Percentiles rank a stretch among this genome's conserved stretches.
These are phyloP conservation scores for Urocolius indicus DNA, from an alignment of 2,113 vertebrate genomes.

Conservation along the genomic window DNA sequence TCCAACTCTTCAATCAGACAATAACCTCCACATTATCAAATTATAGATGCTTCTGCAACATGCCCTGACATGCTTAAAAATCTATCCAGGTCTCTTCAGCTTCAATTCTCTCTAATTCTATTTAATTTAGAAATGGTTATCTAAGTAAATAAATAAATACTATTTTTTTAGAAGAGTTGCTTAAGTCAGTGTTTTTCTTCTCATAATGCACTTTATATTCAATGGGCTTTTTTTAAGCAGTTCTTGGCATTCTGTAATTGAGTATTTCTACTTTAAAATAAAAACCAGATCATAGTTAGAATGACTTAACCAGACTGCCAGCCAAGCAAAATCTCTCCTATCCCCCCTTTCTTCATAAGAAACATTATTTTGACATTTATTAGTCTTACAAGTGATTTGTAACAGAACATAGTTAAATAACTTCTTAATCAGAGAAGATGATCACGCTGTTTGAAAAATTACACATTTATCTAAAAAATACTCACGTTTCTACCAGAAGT, in stretches of 20 bases:
- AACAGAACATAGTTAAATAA: neutral
- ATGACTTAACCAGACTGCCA: accelerated
- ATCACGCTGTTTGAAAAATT: neutral
- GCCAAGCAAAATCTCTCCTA: neutral
- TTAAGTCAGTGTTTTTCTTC: neutral
- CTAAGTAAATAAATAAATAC: neutral
- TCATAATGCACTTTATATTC: neutral
- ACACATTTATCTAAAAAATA: neutral
- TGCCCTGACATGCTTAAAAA: neutral
- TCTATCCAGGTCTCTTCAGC: neutral
- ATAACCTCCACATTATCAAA: neutral
- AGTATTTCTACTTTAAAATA: neutral
- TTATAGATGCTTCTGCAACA: neutral
- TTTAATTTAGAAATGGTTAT: neutral
- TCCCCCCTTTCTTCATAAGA: neutral
- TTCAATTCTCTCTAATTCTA: neutral
- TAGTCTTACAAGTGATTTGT: neutral
- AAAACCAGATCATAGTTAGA: neutral
- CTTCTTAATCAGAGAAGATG: neutral
- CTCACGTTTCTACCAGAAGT: neutral
- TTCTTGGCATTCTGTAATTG: neutral
- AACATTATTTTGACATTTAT: neutral
- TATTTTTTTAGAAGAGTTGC: neutral
- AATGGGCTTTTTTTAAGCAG: neutral
- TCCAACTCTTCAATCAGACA: neutral